These are phyloP conservation scores for Emys orbicularis DNA, from an alignment of 2,797 vertebrate genomes.

Conservation along the genomic window DNA sequence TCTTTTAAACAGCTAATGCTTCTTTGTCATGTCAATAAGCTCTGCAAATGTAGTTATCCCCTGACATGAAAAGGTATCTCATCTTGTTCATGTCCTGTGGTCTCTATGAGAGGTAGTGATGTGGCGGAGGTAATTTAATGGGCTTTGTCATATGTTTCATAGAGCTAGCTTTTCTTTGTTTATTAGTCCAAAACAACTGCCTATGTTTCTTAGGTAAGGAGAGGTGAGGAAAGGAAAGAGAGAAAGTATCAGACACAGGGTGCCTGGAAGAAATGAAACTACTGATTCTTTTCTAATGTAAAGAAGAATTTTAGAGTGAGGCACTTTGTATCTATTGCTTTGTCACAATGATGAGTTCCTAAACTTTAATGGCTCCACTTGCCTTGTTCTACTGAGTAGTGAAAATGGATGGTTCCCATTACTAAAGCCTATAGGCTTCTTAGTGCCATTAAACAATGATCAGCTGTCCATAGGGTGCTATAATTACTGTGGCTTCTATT, in stretches of 20 bases:
- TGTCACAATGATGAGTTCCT: neutral
- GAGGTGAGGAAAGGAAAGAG: neutral
- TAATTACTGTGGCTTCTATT: neutral
- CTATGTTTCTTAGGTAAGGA: neutral
- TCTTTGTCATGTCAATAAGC: constrained; percentile 14
- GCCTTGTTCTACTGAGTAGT: neutral
- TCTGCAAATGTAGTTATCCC: constrained; percentile 4
- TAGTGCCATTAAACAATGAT: neutral
- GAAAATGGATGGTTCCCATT: neutral
- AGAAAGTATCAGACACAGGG: neutral
- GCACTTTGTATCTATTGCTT: neutral
- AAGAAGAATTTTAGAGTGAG: neutral
- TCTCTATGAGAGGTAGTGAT: neutral
- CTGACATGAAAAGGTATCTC: neutral
- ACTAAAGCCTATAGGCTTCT: neutral
- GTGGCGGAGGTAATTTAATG: neutral
- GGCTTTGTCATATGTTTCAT: neutral
- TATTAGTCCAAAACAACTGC: neutral
- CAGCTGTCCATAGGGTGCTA: neutral
- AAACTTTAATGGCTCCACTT: neutral
- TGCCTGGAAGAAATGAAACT: neutral
- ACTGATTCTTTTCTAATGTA: neutral
- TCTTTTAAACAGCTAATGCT: constrained; percentile 14
- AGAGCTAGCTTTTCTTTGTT: neutral
- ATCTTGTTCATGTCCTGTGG: neutral